Base-by-base conservation (phyloP, 2,797 vertebrate species). In the Catostomus latipinnis region DNA sequence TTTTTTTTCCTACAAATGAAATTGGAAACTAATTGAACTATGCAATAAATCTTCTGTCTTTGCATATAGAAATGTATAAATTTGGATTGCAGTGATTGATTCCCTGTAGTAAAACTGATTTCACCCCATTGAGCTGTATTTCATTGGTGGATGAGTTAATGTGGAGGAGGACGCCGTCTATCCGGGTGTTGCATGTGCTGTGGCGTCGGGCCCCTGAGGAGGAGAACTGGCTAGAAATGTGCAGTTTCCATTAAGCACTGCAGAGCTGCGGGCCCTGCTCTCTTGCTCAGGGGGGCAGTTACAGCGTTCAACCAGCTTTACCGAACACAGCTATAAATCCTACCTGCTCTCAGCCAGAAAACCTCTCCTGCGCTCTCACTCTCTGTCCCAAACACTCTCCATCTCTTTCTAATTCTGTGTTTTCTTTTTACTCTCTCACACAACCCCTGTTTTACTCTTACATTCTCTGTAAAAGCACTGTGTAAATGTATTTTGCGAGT, bases 311-410 rank as follows among this genome's bases (percentile, higher is more conserved):
- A 92, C 90, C 88, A 91, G 92, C 90, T 88, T 90, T 81, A 76
- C 87, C 89, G 89, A 92, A 89, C 89, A 91, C 86, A 82, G 81
- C 83, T 91, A 90, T 94, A 92, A 93, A 93, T 93, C 91, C 89
- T 92, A 83, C 83, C 76, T 88, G 72, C 85, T 83, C 71, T 79
- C 60, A 8, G 58, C 74, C 83, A 82, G 57, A 82, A 87, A 83
- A 81, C 52, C 52, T 70, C 46, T 70, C 71, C 53, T 22, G 22
- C 58, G 34, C 34, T 34, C 34, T 54, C 9, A 60, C 61, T 71
- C 58, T 58, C 10, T 18, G 13, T 57, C 60, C 68, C 61, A 58
- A 62, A 58, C 52, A 58, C 76, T 70, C 65, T 61, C 66, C 53
- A 10, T 74, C 58, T 34, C 12, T 71, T 22, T 43, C 57, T 71